Conservation (phyloP, 53 echinoderm and acorn worm species). For the Holothuria scabra region DNA sequence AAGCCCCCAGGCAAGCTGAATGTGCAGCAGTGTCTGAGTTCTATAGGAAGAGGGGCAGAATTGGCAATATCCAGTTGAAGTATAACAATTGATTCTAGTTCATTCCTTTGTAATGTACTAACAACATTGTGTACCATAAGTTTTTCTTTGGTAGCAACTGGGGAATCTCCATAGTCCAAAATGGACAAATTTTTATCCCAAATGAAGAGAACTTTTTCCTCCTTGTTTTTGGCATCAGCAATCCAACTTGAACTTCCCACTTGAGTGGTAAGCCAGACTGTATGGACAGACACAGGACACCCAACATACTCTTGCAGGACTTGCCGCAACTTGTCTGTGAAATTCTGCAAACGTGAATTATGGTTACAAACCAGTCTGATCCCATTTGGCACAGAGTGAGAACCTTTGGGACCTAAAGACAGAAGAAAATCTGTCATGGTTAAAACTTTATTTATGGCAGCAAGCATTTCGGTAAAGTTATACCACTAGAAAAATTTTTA, state of each 20-base stretch:
- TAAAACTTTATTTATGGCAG: too few species aligned
- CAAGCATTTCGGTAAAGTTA: too few species aligned
- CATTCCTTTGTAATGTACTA: too few species aligned
- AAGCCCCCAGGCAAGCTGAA: slow-evolving; percentile 14
- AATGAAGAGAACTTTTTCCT: not conserved
- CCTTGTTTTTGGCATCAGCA: not conserved
- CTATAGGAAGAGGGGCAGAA: too few species aligned
- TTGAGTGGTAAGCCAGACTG: not conserved
- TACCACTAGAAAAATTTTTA: too few species aligned
- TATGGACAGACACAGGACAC: slow-evolving; percentile 10
- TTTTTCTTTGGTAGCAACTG: too few species aligned
- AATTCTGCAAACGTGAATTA: slow-evolving; percentile 4
- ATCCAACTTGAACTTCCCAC: not conserved
- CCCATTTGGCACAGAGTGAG: not conserved
- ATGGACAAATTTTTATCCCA: slow-evolving; percentile 13
- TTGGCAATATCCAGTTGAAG: too few species aligned
- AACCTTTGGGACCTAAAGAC: too few species aligned
- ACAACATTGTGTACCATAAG: too few species aligned
- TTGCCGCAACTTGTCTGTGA: slow-evolving; percentile 9
- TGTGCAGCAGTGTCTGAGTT: not conserved
- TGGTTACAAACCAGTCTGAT: slow-evolving; percentile 14
- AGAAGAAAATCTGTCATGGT: too few species aligned
- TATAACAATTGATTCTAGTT: too few species aligned
- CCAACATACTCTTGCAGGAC: slow-evolving; percentile 1
- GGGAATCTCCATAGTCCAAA: not conserved